Percentiles rank a stretch among this genome's conserved stretches.
phyloP scores from a whole-genome alignment of 2,888 invertebrate genomes.

The Acanthoscelides obtectus region DNA sequence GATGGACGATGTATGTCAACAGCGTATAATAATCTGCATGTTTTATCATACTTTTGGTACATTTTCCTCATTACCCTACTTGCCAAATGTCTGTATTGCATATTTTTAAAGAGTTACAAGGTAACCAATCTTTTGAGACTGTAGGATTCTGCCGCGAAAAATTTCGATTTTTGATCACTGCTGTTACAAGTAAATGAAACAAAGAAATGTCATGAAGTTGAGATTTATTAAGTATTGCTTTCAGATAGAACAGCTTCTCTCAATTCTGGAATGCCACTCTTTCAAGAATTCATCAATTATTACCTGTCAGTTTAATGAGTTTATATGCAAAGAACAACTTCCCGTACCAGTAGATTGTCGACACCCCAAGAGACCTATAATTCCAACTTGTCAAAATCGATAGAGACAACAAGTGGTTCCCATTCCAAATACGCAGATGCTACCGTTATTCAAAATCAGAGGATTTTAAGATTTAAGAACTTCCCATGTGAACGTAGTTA shows the following conservation, averaged over 20 bases:
- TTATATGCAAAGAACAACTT: too few species aligned
- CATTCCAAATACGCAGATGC: neutral
- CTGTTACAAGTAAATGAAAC: too few species aligned
- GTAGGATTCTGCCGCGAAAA: too few species aligned
- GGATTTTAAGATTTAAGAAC: neutral
- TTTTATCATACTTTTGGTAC: neutral
- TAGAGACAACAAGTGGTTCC: neutral
- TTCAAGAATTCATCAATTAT: too few species aligned
- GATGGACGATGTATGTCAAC: neutral
- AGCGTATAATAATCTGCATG: neutral
- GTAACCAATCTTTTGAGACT: too few species aligned
- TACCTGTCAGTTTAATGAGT: too few species aligned
- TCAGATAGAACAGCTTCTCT: too few species aligned
- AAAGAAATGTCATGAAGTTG: too few species aligned
- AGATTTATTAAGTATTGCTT: too few species aligned
- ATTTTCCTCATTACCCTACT: neutral
- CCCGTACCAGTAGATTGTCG: neutral
- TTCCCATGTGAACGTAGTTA: neutral
- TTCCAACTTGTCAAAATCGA: neutral
- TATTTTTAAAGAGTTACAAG: too few species aligned
- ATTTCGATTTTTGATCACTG: too few species aligned
- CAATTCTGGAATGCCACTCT: too few species aligned
- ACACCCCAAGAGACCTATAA: neutral
- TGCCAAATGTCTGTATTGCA: neutral
- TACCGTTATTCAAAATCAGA: neutral